A percentile compares a stretch with the other conserved stretches of the same genome.
Conservation (phyloP, 2,797 vertebrate genomes). For the Amphiprion clarkii region DNA sequence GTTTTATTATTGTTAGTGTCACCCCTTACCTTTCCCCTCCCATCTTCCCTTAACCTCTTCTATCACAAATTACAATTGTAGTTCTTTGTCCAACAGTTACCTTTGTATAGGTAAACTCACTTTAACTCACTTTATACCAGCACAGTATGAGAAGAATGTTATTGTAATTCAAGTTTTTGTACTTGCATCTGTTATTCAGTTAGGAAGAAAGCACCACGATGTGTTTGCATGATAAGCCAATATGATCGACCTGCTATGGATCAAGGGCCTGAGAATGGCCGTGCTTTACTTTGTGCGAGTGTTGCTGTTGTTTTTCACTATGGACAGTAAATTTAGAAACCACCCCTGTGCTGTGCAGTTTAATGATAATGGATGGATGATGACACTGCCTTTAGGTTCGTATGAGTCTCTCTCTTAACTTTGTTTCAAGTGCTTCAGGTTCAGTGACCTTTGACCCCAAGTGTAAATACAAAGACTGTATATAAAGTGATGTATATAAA, state of each 20-base stretch:
- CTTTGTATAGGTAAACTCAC: constrained; percentile 60
- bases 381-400: constrained; percentile 79
- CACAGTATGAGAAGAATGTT: constrained; percentile 83
- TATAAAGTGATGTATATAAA: constrained; percentile 87
- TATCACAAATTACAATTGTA: constrained; percentile 36
- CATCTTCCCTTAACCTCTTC: constrained; percentile 35
- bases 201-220: constrained; percentile 56
- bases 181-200: constrained; percentile 57
- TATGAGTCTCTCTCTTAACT: constrained; percentile 72
- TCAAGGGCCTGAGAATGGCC: constrained; percentile 63
- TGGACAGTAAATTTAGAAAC: constrained; percentile 41
- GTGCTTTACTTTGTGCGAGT: constrained; percentile 63
- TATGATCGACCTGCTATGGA: constrained; percentile 50
- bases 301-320: constrained; percentile 40
- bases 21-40: neutral
- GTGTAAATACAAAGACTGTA: constrained; percentile 87
- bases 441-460: constrained; percentile 79
- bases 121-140: constrained; percentile 78
- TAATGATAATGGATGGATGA: constrained; percentile 67
- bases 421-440: constrained; percentile 84
- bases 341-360: constrained; percentile 51
- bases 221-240: constrained; percentile 74
- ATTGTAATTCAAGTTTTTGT: constrained; percentile 62
- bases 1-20: constrained; percentile 40
- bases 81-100: constrained; percentile 48